Percentiles rank a stretch among this genome's conserved stretches.
Conservation (phyloP, 2,113 vertebrate species). For the Climacteris rufus region DNA sequence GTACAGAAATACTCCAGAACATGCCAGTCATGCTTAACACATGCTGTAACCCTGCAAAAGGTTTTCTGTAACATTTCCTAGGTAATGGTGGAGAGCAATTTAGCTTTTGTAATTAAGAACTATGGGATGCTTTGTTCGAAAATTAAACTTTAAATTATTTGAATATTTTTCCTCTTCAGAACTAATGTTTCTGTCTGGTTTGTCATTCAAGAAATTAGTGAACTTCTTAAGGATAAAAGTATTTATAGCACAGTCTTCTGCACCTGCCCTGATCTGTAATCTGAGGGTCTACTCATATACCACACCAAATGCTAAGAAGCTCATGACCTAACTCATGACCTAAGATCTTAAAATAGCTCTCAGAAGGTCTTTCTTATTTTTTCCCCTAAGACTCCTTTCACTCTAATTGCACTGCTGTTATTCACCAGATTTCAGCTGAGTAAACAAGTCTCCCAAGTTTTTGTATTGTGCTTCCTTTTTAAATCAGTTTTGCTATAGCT, state of each 20-base stretch:
- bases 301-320: constrained; percentile 73
- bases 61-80: background rate
- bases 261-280: constrained; percentile 88
- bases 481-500: background rate
- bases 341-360: constrained; percentile 80
- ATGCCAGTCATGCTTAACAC: background rate
- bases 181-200: background rate
- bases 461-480: background rate
- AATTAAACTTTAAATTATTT: background rate
- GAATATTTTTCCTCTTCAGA: background rate
- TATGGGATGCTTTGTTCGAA: background rate
- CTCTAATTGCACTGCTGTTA: background rate
- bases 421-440: background rate
- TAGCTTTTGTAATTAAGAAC: background rate
- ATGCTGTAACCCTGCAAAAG: background rate
- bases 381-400: background rate
- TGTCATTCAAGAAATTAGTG: constrained; percentile 9
- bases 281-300: constrained; percentile 71
- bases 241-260: constrained; percentile 84
- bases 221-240: constrained; percentile 73
- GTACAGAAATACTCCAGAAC: constrained; percentile 21
- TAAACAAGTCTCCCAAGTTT: background rate
- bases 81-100: background rate
- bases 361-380: background rate
- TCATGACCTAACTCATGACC: constrained; percentile 69